These are phyloP conservation scores for Phalacrocorax pelagicus DNA, from an alignment of 2,113 vertebrate species.

Conservation along the genomic window DNA sequence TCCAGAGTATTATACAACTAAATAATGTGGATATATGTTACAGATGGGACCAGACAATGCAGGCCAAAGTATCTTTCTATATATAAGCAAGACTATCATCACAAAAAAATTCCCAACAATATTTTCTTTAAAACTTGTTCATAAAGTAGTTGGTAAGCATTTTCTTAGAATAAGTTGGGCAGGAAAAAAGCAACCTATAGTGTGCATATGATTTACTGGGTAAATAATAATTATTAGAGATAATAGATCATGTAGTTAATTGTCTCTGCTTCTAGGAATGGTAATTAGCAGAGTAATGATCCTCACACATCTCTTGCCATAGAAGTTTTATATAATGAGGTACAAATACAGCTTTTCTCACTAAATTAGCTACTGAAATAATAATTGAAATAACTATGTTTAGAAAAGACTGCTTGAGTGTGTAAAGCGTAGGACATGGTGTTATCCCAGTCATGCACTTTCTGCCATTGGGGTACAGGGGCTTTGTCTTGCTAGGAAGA, in stretches of 20 bases:
- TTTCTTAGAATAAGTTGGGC: not conserved
- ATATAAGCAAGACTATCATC: not conserved
- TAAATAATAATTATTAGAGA: constrained; percentile 39
- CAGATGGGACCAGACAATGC: not conserved
- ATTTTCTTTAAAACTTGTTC: not conserved
- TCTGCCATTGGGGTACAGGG: fast-evolving
- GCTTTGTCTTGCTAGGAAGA: not conserved
- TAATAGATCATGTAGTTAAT: not conserved
- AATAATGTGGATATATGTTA: not conserved
- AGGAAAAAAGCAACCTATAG: not conserved
- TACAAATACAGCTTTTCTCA: not conserved
- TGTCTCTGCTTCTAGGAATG: not conserved
- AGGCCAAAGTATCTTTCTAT: not conserved
- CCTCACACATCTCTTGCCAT: not conserved
- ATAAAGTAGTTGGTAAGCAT: not conserved
- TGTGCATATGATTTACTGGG: not conserved
- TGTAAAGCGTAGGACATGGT: not conserved
- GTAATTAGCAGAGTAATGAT: constrained; percentile 21
- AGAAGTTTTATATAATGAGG: not conserved
- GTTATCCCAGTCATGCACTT: fast-evolving
- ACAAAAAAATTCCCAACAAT: not conserved
- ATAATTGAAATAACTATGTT: not conserved
- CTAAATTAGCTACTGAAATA: not conserved
- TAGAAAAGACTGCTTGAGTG: not conserved
- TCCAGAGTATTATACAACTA: not conserved